Evolutionary conservation across 2,113 vertebrate genomes (phyloP).

Genomic region (Ascaphus truei): DNA sequence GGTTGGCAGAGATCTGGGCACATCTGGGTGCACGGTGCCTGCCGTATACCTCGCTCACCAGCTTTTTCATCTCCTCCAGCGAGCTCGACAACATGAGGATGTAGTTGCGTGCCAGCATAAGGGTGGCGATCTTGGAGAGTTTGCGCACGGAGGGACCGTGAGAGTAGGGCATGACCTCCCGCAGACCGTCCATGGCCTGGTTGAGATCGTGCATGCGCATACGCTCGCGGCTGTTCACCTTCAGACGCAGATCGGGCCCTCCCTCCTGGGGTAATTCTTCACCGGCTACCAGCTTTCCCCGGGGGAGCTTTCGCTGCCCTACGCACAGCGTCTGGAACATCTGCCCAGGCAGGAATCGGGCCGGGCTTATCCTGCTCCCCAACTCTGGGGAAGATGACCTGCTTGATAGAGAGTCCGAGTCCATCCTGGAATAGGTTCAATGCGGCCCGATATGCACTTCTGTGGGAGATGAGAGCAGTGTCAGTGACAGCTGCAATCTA

Average conservation of each 20-base stretch:
- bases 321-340: slow-evolving; percentile 62
- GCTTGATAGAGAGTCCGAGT: slow-evolving; percentile 64
- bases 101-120: slow-evolving; percentile 75
- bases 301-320: not conserved
- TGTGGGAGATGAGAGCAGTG: not conserved
- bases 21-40: slow-evolving; percentile 48
- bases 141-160: slow-evolving; percentile 76
- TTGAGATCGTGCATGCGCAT: slow-evolving; percentile 79
- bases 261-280: slow-evolving; percentile 50
- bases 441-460: not conserved
- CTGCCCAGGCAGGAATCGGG: slow-evolving; percentile 62
- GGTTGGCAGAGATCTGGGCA: not conserved
- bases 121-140: slow-evolving; percentile 75
- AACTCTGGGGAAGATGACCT: slow-evolving; percentile 73
- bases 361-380: slow-evolving; percentile 49
- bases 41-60: slow-evolving; percentile 69
- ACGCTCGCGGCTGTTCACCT: slow-evolving; percentile 75
- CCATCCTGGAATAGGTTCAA: slow-evolving; percentile 35
- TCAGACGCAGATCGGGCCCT: slow-evolving; percentile 69
- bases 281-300: not conserved
- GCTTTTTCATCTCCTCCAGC: slow-evolving; percentile 76
- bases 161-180: slow-evolving; percentile 76
- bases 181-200: slow-evolving; percentile 75
- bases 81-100: slow-evolving; percentile 76
- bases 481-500: not conserved